Percentiles rank a stretch among this genome's conserved stretches.
These are phyloP conservation scores for Stegophylla sp. DNA, from an alignment of 2,888 invertebrate genomes.

Conservation along the genomic window DNA sequence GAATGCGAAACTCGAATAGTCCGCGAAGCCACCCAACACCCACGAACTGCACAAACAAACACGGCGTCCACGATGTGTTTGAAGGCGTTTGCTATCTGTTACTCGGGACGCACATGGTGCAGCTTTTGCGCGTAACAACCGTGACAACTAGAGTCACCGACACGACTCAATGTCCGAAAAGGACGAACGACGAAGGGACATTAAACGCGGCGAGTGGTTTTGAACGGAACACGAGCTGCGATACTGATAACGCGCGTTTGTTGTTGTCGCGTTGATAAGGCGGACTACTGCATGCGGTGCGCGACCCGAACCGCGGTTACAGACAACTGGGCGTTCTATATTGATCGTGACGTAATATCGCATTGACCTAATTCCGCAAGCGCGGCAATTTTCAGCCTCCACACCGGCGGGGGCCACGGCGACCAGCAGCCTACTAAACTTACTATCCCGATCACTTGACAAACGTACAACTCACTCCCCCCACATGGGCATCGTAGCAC, in stretches of 20 bases:
- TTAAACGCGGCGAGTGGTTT: not conserved
- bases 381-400: slow-evolving; percentile 34
- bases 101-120: too few relatives aligned
- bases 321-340: slow-evolving; percentile 2
- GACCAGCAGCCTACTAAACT: too few relatives aligned
- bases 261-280: slow-evolving; percentile 44
- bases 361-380: slow-evolving; percentile 26
- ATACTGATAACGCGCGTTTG: slow-evolving; percentile 19
- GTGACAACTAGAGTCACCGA: too few relatives aligned
- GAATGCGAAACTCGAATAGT: too few relatives aligned
- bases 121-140: too few relatives aligned
- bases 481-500: slow-evolving; percentile 23
- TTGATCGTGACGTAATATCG: slow-evolving; percentile 40
- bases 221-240: not conserved
- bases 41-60: too few relatives aligned
- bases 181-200: not conserved
- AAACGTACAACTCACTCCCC: too few relatives aligned
- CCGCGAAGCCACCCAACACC: too few relatives aligned
- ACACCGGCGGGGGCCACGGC: not conserved
- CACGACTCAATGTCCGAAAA: too few relatives aligned
- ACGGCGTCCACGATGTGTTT: too few relatives aligned
- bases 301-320: slow-evolving; percentile 22
- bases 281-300: not conserved
- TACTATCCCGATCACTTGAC: not conserved
- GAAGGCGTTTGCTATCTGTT: too few relatives aligned